Base-by-base conservation (phyloP, 2,888 invertebrate genomes). In the Congeria kusceri region DNA sequence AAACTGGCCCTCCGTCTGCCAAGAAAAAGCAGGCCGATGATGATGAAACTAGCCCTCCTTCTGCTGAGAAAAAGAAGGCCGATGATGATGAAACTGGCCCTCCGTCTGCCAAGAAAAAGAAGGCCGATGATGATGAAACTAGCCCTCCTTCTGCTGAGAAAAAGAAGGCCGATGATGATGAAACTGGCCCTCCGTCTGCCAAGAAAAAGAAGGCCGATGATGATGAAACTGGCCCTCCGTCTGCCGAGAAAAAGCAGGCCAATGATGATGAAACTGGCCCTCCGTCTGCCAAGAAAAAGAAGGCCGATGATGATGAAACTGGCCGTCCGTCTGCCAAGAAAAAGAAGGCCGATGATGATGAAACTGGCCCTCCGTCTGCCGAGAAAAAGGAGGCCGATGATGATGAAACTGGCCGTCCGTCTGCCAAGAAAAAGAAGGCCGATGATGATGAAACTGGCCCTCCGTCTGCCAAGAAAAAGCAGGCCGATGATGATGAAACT, bases 331-430 rank as follows among this genome's bases (percentile, higher is more conserved):
- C 63, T 0, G 32, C 32, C 32, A 32, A 32, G 75, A 64, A 79
- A 79, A 25, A 57, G n/a, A n/a, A 72, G 27, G 76, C 68, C 20
- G 67, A 47, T 15, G 53, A 27, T 4, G 72, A 67, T 4, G 32
- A 32, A 9, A 32, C 32, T 32, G 56, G 25, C 15, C 56, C 71
- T 18, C 44, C 67, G 5, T 23, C 63, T 0, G 32, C 32, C 32
- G 9, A 32, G 75, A 64, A 79, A 79, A 25, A 57, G n/a, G 72
- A 72, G 27, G 76, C 68, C 20, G 67, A 47, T 15, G 53, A 27
- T 4, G 72, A 67, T 4, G 32, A 32, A 9, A 32, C 32, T 32
- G 56, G 25, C 15, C 56, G 66, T 18, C 44, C 67, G 5, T 23
- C 63, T 0, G 32, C 32, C 32, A 32, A 32, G 75, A 64, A 79